phyloP scores from a whole-genome alignment of 37 sponge, comb jelly and placozoan species.

The Ianthella basta region DNA sequence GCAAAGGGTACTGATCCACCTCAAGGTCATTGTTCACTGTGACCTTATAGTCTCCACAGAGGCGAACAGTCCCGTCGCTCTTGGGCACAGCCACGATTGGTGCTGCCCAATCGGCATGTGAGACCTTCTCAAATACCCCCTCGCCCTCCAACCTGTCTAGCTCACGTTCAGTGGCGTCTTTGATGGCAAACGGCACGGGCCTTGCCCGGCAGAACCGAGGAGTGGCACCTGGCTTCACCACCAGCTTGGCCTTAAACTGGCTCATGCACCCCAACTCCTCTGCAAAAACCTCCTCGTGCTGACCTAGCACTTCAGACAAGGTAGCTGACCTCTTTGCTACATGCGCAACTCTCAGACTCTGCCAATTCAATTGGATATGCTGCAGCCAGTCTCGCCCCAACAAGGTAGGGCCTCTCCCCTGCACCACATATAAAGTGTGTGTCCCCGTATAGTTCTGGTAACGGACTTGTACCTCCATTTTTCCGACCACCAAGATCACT shows the following conservation, averaged over 20 bases:
- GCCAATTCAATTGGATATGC: constrained; percentile 2
- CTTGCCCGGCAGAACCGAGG: neutral
- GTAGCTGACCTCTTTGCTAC: neutral
- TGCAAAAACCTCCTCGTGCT: neutral
- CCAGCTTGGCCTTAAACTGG: neutral
- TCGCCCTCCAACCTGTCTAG: neutral
- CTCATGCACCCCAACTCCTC: neutral
- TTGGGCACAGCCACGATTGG: neutral
- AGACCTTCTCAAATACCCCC: neutral
- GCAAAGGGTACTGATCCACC: neutral
- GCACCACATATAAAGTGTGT: neutral
- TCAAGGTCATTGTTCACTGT: neutral
- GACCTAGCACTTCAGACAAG: neutral
- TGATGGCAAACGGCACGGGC: neutral
- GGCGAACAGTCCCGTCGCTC: neutral
- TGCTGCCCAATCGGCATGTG: neutral
- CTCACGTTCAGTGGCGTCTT: neutral
- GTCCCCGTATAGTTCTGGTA: neutral
- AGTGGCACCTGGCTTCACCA: neutral
- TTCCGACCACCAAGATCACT: no score
- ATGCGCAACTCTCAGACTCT: neutral
- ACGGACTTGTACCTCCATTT: no score
- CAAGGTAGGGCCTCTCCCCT: neutral
- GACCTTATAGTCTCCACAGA: neutral
- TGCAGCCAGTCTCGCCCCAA: neutral